Evolutionary conservation across 2,113 vertebrate species (phyloP), one percentile per base, ranked within the genome.

Genomic region (Ptyas mucosa): DNA sequence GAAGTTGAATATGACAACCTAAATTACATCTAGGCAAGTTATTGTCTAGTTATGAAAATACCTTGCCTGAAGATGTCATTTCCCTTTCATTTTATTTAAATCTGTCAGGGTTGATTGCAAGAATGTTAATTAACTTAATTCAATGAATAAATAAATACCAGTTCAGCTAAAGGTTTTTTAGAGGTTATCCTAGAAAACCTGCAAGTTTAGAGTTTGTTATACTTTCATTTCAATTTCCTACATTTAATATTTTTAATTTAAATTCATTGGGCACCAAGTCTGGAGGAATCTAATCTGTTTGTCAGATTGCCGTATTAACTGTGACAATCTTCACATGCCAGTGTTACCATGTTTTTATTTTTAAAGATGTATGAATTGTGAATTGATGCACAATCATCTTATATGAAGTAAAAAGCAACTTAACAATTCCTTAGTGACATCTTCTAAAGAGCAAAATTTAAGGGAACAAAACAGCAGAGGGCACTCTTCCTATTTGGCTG

Each of bases 391-490:
- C 5, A 88, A 39, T 53, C n/a, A 34, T 8, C 18, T 6, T 89
- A 90, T 88, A 1, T 6, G 49, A 18, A 49, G 0, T 0, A 0
- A 43, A 5, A 8, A 55, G 0, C 18, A 21, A 81, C 2, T 57
- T 2, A 2, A 1, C 11, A 0, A 39, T 1, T 89, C 89, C 49
- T 88, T 6, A n/a, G 89, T 23, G 1, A 5, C 3, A 15, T 1
- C 0, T 18, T 93, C 64, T n/a, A 8, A 39, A 90, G 4, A 54
- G 10, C 0, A 94, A 87, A 85, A 93, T 91, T 89, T 93, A 88
- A 75, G 39, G 18, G 46, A 75, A 18, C 1, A 52, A 0, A 6
- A 93, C 96, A 94, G 86, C 88, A 94, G 96, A 96, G 95, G 96
- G 92, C 96, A 94, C 89, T 94, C 95, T 89, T 94, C 93, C 23